Evolutionary conservation across 1,140 invertebrate genomes (phyloP), one percentile per base, ranked within the genome.

Genomic region (Diploscapter pachys): DNA sequence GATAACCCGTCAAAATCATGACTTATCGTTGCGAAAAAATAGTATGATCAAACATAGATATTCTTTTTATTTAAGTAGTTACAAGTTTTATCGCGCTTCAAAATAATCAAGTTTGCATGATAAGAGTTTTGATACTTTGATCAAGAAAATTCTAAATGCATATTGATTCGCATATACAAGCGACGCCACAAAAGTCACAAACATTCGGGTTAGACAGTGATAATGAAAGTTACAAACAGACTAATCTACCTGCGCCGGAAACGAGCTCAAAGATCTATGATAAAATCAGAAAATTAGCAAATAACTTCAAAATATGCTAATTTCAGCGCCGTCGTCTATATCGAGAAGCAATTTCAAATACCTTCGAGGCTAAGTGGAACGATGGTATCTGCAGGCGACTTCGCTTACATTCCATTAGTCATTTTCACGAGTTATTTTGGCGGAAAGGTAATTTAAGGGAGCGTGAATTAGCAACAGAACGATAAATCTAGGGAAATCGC

Each of bases 291-390:
- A 31, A 31, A 31, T 31, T 31, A 31, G 31, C 31, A 31, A 31
- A 31, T 1, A 31, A 1, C 31, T 31, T 31, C 63, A 65, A 9
- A 65, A 65, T 65, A 65, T 9, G 31, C 31, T 65, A 31, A 8
- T 78, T 78, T 70, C 70, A 79, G 73, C 67, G 79, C 79, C 3
- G 73, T 80, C 67, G 73, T 76, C 3, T 79, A 66, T 72, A 79
- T 80, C 51, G 79, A 80, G 68, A 75, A 77, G 63, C 79, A 80
- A 53, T 80, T 80, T 65, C 78, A 80, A 67, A 80, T 80, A 0
- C 79, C 79, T 8, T 72, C 79, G 13, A 13, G 76, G 8, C 68
- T 73, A 11, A 75, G 69, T 66, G 79, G 79, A 67, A 79, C 78
- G 61, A 79, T 80, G 79, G 75, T 80, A 11, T 76, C 77, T 5